phyloP scores from a whole-genome alignment of 2,888 invertebrate species.

The Cryptus armator region DNA sequence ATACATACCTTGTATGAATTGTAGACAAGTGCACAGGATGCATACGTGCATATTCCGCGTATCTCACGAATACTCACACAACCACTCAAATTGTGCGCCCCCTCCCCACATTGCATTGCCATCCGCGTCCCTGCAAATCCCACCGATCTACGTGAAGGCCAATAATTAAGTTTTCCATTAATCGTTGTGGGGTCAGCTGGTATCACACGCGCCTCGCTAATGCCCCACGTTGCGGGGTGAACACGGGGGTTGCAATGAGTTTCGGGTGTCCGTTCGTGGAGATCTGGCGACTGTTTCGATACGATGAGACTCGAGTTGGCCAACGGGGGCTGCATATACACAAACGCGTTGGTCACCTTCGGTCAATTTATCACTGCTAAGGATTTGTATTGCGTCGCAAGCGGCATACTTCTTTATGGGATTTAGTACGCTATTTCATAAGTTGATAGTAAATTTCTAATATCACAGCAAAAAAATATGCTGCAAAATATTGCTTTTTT shows the following conservation, averaged over 20 bases:
- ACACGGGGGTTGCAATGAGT: slow-evolving; percentile 56
- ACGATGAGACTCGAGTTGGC: slow-evolving; percentile 9
- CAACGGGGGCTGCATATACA: background rate
- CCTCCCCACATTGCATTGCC: slow-evolving; percentile 21
- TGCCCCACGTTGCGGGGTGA: slow-evolving; percentile 67
- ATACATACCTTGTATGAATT: slow-evolving; percentile 9
- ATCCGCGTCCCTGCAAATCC: slow-evolving; percentile 52
- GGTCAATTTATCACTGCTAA: slow-evolving; percentile 9
- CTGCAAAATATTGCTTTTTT: too few relatives aligned
- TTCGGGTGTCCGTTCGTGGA: slow-evolving; percentile 37
- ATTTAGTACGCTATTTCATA: too few relatives aligned
- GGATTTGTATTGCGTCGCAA: background rate
- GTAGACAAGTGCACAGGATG: slow-evolving; percentile 13
- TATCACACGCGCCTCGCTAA: slow-evolving; percentile 76
- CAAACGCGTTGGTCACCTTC: background rate
- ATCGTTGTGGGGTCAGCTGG: slow-evolving; percentile 81
- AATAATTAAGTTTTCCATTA: slow-evolving; percentile 83
- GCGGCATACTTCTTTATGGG: background rate
- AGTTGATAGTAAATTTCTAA: too few relatives aligned
- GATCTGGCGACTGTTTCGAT: slow-evolving; percentile 24
- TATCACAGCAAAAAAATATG: too few relatives aligned
- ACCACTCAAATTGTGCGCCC: slow-evolving; percentile 15
- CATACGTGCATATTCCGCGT: slow-evolving; percentile 2
- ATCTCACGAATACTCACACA: slow-evolving; percentile 31
- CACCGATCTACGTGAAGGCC: slow-evolving; percentile 67